These are phyloP conservation scores for Sialia sialis DNA, from an alignment of 2,113 vertebrate species.

Conservation along the genomic window DNA sequence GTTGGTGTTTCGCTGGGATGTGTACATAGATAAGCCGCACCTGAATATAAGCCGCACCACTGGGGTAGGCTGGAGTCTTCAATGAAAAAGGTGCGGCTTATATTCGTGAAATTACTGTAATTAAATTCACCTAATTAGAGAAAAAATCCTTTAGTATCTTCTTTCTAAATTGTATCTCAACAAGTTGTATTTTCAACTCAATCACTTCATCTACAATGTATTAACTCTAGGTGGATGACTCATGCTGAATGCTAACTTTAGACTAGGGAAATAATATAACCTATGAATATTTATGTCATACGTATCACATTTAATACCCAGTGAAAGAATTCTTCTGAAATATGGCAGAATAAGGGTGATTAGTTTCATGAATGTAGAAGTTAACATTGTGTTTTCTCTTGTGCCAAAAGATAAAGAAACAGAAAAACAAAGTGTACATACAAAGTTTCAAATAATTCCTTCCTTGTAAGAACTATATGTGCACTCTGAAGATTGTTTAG, in stretches of 20 bases:
- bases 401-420: not conserved
- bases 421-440: not conserved
- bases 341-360: not conserved
- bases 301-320: not conserved
- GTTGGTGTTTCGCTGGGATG: too few relatives aligned
- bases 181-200: not conserved
- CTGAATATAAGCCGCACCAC: too few relatives aligned
- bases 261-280: not conserved
- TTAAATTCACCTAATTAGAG: not conserved
- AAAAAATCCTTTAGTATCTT: not conserved
- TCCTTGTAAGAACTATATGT: not conserved
- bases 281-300: not conserved
- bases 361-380: not conserved
- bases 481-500: not conserved
- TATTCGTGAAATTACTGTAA: too few relatives aligned
- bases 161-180: not conserved
- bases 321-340: not conserved
- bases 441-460: not conserved
- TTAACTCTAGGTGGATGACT: not conserved
- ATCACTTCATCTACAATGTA: not conserved
- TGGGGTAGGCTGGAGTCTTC: too few relatives aligned
- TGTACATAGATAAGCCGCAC: too few relatives aligned
- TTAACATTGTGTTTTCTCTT: not conserved
- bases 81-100: too few relatives aligned
- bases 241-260: not conserved